phyloP scores from a whole-genome alignment of 2,113 vertebrate species.

The Gasterosteus nipponicus region DNA sequence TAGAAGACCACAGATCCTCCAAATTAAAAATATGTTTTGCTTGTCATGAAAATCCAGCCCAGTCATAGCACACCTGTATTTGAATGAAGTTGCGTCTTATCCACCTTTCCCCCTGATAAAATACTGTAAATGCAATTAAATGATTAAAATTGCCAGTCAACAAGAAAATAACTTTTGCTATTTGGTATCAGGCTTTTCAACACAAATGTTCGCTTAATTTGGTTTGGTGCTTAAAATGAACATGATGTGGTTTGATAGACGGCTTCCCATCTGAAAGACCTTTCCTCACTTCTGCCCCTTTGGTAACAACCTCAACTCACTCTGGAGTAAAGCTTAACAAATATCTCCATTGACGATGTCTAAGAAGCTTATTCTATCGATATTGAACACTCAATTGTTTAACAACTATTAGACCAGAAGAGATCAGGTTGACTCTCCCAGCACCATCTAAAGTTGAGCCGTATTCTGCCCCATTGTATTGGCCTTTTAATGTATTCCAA shows the following conservation, averaged over 20 bases:
- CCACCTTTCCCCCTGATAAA: not conserved
- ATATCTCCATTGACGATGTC: not conserved
- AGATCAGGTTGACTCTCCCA: not conserved
- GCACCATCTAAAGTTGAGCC: not conserved
- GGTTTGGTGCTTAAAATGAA: not conserved
- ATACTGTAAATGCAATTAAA: not conserved
- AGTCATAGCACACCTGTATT: not conserved
- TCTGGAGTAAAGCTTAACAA: not conserved
- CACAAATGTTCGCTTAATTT: not conserved
- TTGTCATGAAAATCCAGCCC: slow-evolving; percentile 11
- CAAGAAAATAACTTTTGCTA: not conserved
- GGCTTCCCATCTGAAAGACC: not conserved
- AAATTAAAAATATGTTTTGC: slow-evolving; percentile 32
- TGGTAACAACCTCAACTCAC: slow-evolving; percentile 3
- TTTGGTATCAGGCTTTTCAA: slow-evolving; percentile 23
- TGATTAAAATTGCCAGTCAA: not conserved
- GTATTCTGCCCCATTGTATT: not conserved
- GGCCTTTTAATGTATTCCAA: slow-evolving; percentile 5
- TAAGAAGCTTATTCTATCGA: slow-evolving; percentile 9
- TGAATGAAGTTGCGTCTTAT: not conserved
- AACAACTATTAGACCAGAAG: not conserved
- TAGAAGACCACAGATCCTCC: not conserved
- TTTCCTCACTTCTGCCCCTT: not conserved
- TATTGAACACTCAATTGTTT: not conserved
- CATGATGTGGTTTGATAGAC: not conserved